phyloP scores from a whole-genome alignment of 2,113 vertebrate species.

The Microcebus murinus region DNA sequence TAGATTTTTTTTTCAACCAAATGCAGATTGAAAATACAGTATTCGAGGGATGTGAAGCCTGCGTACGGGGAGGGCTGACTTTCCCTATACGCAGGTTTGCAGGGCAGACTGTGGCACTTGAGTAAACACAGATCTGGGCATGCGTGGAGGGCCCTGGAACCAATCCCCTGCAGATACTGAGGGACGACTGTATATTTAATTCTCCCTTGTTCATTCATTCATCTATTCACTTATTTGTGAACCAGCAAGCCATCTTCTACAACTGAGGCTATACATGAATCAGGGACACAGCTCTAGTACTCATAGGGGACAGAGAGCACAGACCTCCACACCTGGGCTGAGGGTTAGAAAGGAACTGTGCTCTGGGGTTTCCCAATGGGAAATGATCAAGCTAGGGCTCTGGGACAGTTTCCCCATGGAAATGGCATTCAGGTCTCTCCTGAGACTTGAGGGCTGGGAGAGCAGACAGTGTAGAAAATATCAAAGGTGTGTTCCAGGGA shows the following conservation, averaged over 20 bases:
- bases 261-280: background rate
- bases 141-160: background rate
- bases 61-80: background rate
- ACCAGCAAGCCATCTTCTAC: background rate
- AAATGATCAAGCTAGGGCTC: background rate
- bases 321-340: background rate
- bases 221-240: background rate
- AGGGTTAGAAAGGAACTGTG: background rate
- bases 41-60: background rate
- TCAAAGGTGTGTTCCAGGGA: background rate
- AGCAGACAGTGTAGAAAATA: background rate
- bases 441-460: background rate
- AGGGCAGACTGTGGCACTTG: background rate
- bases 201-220: slow-evolving; percentile 19
- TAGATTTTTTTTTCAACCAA: background rate
- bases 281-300: background rate
- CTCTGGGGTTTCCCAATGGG: background rate
- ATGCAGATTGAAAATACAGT: background rate
- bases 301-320: background rate
- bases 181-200: background rate
- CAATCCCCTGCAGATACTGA: background rate
- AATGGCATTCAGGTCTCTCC: background rate
- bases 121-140: too few relatives aligned
- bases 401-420: background rate
- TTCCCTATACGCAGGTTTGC: background rate